phyloP scores from a whole-genome alignment of 2,888 invertebrate genomes.

The Resseliella maxima region DNA sequence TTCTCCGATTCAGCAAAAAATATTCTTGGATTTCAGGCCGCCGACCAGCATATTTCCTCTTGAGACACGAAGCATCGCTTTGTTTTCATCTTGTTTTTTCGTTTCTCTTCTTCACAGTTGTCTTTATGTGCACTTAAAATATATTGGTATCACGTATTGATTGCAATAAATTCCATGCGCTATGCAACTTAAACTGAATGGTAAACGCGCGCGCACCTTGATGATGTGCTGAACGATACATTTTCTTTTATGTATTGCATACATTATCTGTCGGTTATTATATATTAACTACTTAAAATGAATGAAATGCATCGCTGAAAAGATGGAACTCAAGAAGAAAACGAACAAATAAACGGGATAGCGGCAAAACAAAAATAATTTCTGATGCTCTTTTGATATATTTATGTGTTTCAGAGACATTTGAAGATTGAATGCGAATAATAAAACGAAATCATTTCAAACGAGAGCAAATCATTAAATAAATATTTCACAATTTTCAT shows the following conservation, averaged over 20 bases:
- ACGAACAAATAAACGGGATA: background rate
- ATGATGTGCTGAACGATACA: constrained; percentile 53
- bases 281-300: constrained; percentile 45
- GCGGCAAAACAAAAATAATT: too few species aligned
- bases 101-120: constrained; percentile 24
- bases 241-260: constrained; percentile 53
- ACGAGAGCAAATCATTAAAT: constrained; percentile 38
- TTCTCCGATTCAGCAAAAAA: background rate
- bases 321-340: background rate
- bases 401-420: constrained; percentile 19
- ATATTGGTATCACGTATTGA: constrained; percentile 55
- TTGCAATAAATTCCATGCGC: constrained; percentile 53
- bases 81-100: background rate
- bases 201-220: background rate
- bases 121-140: constrained; percentile 49
- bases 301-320: background rate
- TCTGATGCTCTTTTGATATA: constrained; percentile 14
- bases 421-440: constrained; percentile 7
- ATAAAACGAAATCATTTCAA: constrained; percentile 32
- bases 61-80: background rate
- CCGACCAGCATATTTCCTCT: constrained; percentile 10
- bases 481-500: background rate
- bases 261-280: constrained; percentile 54
- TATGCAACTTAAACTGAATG: background rate
- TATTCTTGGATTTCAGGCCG: constrained; percentile 38